Evolutionary conservation across 2,797 vertebrate species (phyloP).

Genomic region (Pachyuromys duprasi): DNA sequence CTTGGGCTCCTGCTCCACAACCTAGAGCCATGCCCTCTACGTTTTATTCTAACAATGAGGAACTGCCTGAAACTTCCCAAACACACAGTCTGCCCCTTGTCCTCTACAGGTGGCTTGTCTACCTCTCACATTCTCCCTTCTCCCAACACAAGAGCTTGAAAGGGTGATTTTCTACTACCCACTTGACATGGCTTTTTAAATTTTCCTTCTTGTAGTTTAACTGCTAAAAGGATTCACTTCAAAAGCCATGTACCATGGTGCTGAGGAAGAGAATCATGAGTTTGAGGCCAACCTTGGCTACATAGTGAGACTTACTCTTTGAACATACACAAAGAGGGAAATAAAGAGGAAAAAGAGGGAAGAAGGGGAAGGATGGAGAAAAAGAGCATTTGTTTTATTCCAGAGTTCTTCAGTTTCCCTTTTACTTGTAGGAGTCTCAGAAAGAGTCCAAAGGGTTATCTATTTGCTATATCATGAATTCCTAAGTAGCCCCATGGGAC

Average conservation of each 20-base stretch:
- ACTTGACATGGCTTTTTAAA: fast-evolving
- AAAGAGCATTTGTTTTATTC: background rate
- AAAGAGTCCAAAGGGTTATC: background rate
- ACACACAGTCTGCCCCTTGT: background rate
- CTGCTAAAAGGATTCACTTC: background rate
- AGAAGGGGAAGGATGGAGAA: background rate
- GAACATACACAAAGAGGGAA: background rate
- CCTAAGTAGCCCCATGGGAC: too few relatives aligned
- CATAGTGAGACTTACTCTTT: background rate
- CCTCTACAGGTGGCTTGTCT: background rate
- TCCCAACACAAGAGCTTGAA: background rate
- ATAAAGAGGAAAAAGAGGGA: background rate
- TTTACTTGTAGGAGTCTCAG: background rate
- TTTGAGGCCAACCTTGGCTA: background rate
- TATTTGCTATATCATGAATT: background rate
- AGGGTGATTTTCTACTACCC: background rate
- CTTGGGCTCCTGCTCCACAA: background rate
- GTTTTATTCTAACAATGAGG: background rate
- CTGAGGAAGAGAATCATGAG: background rate
- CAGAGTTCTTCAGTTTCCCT: background rate
- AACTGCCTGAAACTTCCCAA: background rate
- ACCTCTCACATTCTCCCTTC: background rate
- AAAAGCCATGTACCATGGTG: background rate
- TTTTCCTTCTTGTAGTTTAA: background rate
- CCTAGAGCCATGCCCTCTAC: too few relatives aligned